Evolutionary conservation across 2,888 invertebrate species (phyloP).

Genomic region (Drosophila picticornis): DNA sequence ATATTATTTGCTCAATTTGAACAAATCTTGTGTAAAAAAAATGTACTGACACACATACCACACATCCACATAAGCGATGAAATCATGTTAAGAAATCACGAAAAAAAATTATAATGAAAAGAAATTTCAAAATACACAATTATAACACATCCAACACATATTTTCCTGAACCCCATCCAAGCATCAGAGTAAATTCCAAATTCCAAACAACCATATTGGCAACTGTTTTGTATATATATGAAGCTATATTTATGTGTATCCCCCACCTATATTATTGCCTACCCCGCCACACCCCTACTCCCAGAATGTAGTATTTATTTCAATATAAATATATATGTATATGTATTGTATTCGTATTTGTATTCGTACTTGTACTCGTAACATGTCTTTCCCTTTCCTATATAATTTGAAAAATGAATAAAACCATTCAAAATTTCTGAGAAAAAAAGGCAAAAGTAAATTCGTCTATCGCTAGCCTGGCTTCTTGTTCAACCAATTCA

Average conservation of each 20-base stretch:
- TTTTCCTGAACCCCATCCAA: slow-evolving; percentile 25
- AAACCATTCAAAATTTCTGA: slow-evolving; percentile 55
- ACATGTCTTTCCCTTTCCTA: slow-evolving; percentile 50
- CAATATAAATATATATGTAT: slow-evolving; percentile 26
- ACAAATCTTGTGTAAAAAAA: slow-evolving; percentile 44
- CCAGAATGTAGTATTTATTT: slow-evolving; percentile 21
- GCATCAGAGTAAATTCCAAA: slow-evolving; percentile 43
- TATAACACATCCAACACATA: slow-evolving; percentile 13
- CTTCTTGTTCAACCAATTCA: slow-evolving; percentile 69
- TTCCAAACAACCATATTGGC: slow-evolving; percentile 32
- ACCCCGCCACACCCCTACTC: neutral
- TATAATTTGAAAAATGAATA: slow-evolving; percentile 50
- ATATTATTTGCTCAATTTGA: slow-evolving; percentile 7
- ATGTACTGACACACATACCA: slow-evolving; percentile 25
- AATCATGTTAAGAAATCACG: slow-evolving; percentile 26
- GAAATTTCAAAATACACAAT: neutral
- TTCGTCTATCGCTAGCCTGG: slow-evolving; percentile 79
- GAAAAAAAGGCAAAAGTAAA: slow-evolving; percentile 52
- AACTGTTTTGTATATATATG: slow-evolving; percentile 42
- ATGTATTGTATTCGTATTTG: slow-evolving; percentile 49
- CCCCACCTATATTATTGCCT: slow-evolving; percentile 12
- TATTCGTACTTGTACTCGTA: slow-evolving; percentile 46
- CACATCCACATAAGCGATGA: slow-evolving; percentile 38
- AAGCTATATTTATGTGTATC: slow-evolving; percentile 47
- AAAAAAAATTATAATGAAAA: neutral